Percentiles rank a stretch among this genome's conserved stretches.
These are phyloP conservation scores for Ophioninae sp. DNA, from an alignment of 2,888 invertebrate genomes.

Conservation along the genomic window DNA sequence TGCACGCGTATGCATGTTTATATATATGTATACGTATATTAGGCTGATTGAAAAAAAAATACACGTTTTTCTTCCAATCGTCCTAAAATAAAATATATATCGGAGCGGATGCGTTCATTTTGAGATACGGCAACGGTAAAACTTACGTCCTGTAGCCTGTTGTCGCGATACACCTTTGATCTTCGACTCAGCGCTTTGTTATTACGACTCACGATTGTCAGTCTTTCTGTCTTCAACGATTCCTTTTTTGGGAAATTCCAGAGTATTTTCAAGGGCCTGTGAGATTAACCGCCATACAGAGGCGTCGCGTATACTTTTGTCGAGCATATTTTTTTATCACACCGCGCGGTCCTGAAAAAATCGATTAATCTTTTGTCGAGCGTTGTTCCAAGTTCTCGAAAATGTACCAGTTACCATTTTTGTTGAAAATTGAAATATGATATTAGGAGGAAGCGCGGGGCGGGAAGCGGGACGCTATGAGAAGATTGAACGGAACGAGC, in stretches of 20 bases:
- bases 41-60: too few species aligned
- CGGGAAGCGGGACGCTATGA: background rate
- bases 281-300: background rate
- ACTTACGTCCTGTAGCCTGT: constrained; percentile 22
- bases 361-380: background rate
- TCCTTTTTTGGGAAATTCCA: background rate
- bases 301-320: background rate
- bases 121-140: constrained; percentile 48
- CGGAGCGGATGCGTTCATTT: constrained; percentile 58
- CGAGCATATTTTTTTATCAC: background rate
- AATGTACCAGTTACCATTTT: background rate
- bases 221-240: constrained; percentile 6
- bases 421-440: background rate
- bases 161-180: constrained; percentile 10
- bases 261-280: background rate
- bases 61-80: too few species aligned
- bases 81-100: constrained; percentile 39
- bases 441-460: background rate
- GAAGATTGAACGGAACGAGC: background rate
- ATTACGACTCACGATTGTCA: constrained; percentile 22
- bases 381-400: background rate
- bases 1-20: constrained; percentile 22
- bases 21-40: constrained; percentile 44
- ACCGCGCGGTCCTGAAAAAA: background rate
- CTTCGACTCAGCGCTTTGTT: constrained; percentile 34